phyloP scores from a whole-genome alignment of 2,888 invertebrate species.

The Cryptophagus acutangulus region DNA sequence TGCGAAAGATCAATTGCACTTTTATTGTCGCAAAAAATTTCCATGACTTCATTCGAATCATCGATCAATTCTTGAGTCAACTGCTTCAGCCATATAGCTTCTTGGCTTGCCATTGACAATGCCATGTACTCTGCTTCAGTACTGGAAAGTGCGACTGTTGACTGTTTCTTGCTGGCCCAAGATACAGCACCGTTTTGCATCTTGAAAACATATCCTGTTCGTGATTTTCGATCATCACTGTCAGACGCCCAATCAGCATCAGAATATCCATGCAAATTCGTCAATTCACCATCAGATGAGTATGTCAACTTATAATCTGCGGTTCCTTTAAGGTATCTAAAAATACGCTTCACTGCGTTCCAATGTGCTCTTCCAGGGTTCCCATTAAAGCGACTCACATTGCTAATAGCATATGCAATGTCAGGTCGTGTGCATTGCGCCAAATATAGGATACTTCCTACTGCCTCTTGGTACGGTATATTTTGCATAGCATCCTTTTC shows the following conservation, averaged over 20 bases:
- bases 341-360: conserved; percentile 11
- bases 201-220: conserved; percentile 9
- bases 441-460: conserved; percentile 11
- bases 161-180: not conserved
- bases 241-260: conserved; percentile 11
- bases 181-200: conserved; percentile 4
- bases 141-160: conserved; percentile 1
- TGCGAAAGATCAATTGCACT: not conserved
- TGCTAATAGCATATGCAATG: conserved; percentile 9
- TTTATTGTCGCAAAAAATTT: not conserved
- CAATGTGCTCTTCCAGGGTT: conserved; percentile 8
- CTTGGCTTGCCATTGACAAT: not conserved
- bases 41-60: not conserved
- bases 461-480: conserved; percentile 14
- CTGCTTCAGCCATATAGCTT: conserved; percentile 1
- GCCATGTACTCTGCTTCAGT: conserved; percentile 7
- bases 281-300: not conserved
- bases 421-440: conserved; percentile 12
- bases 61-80: not conserved
- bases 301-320: not conserved
- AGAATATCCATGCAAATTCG: conserved; percentile 2
- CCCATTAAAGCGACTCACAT: conserved; percentile 10
- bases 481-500: not conserved
- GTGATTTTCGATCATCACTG: conserved; percentile 1
- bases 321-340: conserved; percentile 11